Percentiles rank a stretch among this genome's conserved stretches.
Evolutionary conservation across 2,113 vertebrate genomes (phyloP).

Genomic region (Gambusia affinis): DNA sequence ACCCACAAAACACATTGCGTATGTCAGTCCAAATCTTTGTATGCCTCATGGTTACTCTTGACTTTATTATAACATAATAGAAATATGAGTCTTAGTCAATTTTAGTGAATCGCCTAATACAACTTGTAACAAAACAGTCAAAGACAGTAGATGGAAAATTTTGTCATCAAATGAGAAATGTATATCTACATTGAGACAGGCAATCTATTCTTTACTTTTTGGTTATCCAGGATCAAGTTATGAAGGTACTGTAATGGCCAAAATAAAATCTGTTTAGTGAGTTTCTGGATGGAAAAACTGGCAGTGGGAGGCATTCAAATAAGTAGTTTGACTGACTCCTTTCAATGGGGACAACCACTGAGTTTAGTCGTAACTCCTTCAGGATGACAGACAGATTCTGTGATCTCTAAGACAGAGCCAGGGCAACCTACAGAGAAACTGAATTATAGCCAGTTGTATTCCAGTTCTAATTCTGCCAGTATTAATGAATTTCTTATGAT

Average conservation of each 20-base stretch:
- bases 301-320: neutral
- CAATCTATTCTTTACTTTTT: neutral
- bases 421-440: too few relatives aligned
- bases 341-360: neutral
- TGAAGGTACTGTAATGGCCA: neutral
- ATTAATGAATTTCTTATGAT: too few relatives aligned
- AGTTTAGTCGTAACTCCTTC: neutral
- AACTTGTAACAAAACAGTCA: too few relatives aligned
- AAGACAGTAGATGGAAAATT: too few relatives aligned
- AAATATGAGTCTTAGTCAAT: too few relatives aligned
- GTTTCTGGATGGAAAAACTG: neutral
- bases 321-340: neutral
- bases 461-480: too few relatives aligned
- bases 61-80: too few relatives aligned
- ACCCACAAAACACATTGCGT: neutral
- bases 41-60: neutral
- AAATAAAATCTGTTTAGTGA: neutral
- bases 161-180: too few relatives aligned
- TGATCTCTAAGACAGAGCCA: neutral
- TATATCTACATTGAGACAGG: neutral
- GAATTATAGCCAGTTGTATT: too few relatives aligned
- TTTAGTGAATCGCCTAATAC: too few relatives aligned
- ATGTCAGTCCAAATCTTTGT: constrained; percentile 1
- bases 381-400: neutral
- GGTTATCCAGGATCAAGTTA: neutral